Evolutionary conservation across 2,113 vertebrate species (phyloP), one percentile per base, ranked within the genome.

Genomic region (Odocoileus virginianus): DNA sequence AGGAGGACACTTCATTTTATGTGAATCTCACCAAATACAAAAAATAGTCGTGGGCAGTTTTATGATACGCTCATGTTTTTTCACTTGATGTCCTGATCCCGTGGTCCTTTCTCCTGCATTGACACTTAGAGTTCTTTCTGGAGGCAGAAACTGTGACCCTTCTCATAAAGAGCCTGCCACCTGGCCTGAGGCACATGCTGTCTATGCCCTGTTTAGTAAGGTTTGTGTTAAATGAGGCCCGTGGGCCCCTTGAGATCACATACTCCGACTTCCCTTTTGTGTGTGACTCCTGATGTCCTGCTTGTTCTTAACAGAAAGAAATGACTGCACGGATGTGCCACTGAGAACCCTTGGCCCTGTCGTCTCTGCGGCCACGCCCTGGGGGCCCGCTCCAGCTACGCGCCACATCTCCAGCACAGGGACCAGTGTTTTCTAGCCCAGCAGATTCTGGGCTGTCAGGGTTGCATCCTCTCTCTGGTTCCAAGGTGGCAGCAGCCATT

Each of bases 261-360:
- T 8, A 21, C 33, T 54, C 58, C 2, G 5, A 27, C 19, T 33
- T 6, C 52, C 13, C 2, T 1, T 30, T 7, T 2, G 33, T 15
- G 23, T 40, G 23, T 90, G 28, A 27, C 33, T 12, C 43, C 67
- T 64, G n/a, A 40, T 2, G 0, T n/a, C 43, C 74, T 9, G 25
- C 43, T 89, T 97, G 47, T 98, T 97, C 94, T 97, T 95, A 43
- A 79, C 99, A 99, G 99, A 99, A 99, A 98, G 99, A 99, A 98
- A 99, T 99, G 99, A 99, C 99, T 0, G 98, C 99, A 21, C 99
- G 99, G 98, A 99, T 99, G 99, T 99, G 99, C 98, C 99, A 99
- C 99, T 99, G 99, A 99, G 97, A 74, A 19, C 43, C 25, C 23
- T 50, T 55, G 1, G 33, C 85, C 82, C 71, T 71, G 64, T 84